These are phyloP conservation scores for Bugulina stolonifera DNA, from an alignment of 2,888 invertebrate species.

Conservation along the genomic window DNA sequence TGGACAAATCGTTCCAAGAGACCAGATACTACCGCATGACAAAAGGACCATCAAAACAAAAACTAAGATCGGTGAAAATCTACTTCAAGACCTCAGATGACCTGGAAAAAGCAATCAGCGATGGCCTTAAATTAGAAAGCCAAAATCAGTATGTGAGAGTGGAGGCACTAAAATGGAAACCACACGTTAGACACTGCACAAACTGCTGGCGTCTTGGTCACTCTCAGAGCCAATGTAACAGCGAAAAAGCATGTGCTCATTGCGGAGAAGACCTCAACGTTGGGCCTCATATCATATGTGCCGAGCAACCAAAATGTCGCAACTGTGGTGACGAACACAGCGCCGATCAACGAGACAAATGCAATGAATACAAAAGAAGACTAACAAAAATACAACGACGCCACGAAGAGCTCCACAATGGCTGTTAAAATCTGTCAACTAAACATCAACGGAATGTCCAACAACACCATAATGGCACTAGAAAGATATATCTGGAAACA, in stretches of 20 bases:
- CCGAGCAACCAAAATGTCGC: background rate
- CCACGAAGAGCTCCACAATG: slow-evolving; percentile 21
- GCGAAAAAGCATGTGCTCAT: slow-evolving; percentile 2
- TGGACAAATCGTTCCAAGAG: background rate
- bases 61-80: slow-evolving; percentile 4
- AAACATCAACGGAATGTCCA: slow-evolving; percentile 13
- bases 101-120: background rate
- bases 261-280: background rate
- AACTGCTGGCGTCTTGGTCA: slow-evolving; percentile 22
- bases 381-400: background rate
- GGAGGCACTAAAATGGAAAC: slow-evolving; percentile 1
- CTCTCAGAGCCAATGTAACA: background rate
- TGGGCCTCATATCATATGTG: background rate
- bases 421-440: slow-evolving; percentile 1
- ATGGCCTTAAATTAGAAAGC: background rate
- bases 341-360: background rate
- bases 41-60: slow-evolving; percentile 12
- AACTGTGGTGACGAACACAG: slow-evolving; percentile 14
- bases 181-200: slow-evolving; percentile 14
- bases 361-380: slow-evolving; percentile 1
- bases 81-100: background rate
- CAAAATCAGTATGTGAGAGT: slow-evolving; percentile 18
- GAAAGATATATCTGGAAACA: slow-evolving; percentile 13
- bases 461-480: slow-evolving; percentile 17
- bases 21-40: background rate